Evolutionary conservation across 1,140 invertebrate species (phyloP).

Genomic region (Paralvinella palmiformis): DNA sequence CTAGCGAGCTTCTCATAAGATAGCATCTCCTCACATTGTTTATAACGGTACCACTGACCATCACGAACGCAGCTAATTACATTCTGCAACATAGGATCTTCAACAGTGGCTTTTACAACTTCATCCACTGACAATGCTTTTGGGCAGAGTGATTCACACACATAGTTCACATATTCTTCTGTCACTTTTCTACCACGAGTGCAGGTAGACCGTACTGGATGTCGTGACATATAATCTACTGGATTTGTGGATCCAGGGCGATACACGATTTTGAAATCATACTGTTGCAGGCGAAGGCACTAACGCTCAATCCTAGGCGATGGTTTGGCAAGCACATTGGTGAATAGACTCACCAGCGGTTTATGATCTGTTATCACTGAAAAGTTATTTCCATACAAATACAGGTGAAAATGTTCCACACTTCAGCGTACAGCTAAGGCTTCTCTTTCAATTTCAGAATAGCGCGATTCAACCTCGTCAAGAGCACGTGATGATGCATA

Average conservation of each 20-base stretch:
- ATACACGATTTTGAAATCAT: background rate
- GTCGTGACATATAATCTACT: background rate
- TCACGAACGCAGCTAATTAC: background rate
- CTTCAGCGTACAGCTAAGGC: constrained; percentile 51
- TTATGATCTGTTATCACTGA: constrained; percentile 38
- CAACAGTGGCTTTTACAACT: background rate
- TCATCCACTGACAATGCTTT: background rate
- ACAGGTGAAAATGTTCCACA: constrained; percentile 44
- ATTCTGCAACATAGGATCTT: background rate
- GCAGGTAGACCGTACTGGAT: background rate
- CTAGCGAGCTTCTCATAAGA: background rate
- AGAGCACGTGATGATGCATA: constrained; percentile 49
- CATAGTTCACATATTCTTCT: background rate
- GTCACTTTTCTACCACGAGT: background rate
- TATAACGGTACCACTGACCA: background rate
- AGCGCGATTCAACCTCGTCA: constrained; percentile 47
- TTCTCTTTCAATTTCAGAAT: constrained; percentile 52
- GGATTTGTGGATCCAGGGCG: background rate
- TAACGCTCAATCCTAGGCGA: background rate
- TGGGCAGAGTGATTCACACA: background rate
- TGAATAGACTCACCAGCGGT: constrained; percentile 41
- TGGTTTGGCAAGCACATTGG: background rate
- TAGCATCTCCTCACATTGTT: background rate
- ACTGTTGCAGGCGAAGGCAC: background rate
- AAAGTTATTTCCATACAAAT: constrained; percentile 30